Evolutionary conservation across 2,888 invertebrate species (phyloP).

Genomic region (Oscheius myriophilus): DNA sequence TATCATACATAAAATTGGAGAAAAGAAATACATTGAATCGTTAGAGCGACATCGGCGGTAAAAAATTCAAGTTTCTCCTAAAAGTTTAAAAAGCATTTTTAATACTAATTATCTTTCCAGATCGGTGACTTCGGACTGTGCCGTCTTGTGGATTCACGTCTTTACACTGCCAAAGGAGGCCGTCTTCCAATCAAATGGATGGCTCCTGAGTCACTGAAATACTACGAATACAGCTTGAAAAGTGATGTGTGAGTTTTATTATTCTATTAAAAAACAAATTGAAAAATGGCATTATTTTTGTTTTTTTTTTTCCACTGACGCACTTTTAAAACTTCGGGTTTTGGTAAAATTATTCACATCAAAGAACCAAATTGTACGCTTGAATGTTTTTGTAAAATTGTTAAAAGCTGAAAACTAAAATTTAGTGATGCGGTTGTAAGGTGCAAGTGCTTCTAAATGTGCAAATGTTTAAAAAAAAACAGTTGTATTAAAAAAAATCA

Average conservation of each 20-base stretch:
- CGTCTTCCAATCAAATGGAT: conserved; percentile 37
- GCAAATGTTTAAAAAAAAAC: too few relatives aligned
- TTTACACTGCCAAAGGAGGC: conserved; percentile 35
- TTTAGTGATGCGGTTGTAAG: too few relatives aligned
- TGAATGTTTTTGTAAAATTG: background rate
- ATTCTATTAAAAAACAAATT: background rate
- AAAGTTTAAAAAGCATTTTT: background rate
- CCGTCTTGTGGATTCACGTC: conserved; percentile 20
- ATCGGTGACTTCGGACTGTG: conserved; percentile 36
- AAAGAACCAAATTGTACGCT: too few relatives aligned
- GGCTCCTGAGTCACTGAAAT: conserved; percentile 31
- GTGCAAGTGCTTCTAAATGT: too few relatives aligned
- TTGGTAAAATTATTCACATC: too few relatives aligned
- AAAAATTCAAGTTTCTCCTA: too few relatives aligned
- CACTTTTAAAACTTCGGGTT: too few relatives aligned
- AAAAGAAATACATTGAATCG: too few relatives aligned
- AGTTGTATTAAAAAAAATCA: too few relatives aligned
- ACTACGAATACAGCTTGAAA: conserved; percentile 28
- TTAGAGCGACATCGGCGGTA: too few relatives aligned
- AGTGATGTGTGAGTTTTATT: conserved; percentile 29
- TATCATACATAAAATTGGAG: too few relatives aligned
- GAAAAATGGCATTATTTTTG: background rate
- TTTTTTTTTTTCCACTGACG: too few relatives aligned
- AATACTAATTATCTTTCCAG: background rate
- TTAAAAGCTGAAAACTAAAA: conserved; percentile 1